Base-by-base conservation (phyloP, 35 echinoderm and acorn worm species). In the Heliocidaris tuberculata region DNA sequence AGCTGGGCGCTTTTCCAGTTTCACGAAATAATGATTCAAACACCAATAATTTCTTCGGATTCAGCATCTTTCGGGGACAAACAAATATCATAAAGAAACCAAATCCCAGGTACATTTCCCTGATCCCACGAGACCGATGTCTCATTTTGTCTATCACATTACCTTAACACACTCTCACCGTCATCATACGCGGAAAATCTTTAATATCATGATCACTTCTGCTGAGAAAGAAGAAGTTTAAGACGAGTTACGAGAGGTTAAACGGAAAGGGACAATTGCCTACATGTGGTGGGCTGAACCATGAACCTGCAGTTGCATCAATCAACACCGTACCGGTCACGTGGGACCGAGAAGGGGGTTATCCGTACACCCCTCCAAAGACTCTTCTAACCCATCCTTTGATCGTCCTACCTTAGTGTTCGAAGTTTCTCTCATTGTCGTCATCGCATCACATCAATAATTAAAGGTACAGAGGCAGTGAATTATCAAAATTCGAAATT, bases 261-360 rank as follows among this genome's bases (percentile, higher is more conserved):
- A 78, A 78, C 65, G 65, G 65, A 78, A 78, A 78, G 7, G 65
- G 27, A 78, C 65, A 78, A 78, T 78, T 78, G 65, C 21, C 15
- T 78, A 24, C 65, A 78, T 24, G 65, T 78, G 65, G 24, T 78
- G 65, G 65, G 65, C 65, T 78, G 65, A 78, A 78, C 65, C 65
- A 24, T n/a, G 65, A 78, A 78, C 65, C 65, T 78, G 65, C 65
- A 19, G 19, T 19, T 78, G 7, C 21, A 78, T 78, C 65, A 21
- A n/a, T 78, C 65, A 78, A 78, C 65, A 78, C 65, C 65, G 27
- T 6, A 6, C 21, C 21, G 65, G 65, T 78, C 65, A 78, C 65
- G 65, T 78, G 65, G 65, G 65, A 78, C 65, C 65, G 27, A 78
- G 65, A 78, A 78, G 65, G 65, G 65, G 65, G 65, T 78, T 78